Evolutionary conservation across 1,140 invertebrate species (phyloP).

Genomic region (Drosophila triauraria): DNA sequence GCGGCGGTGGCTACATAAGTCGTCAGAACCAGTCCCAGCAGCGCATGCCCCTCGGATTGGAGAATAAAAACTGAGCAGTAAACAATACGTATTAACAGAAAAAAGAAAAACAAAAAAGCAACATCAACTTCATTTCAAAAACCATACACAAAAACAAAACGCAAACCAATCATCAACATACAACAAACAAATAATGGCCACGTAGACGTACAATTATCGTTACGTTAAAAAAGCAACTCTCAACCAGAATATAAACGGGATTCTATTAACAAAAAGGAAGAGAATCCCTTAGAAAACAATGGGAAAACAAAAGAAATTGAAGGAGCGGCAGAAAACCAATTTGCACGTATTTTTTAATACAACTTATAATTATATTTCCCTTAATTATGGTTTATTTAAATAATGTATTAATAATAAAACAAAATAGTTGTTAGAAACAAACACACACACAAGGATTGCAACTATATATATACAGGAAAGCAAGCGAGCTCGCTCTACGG

Average conservation of each 20-base stretch:
- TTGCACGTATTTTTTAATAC: slow-evolving; percentile 67
- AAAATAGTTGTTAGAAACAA: slow-evolving; percentile 69
- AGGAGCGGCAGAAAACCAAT: slow-evolving; percentile 21
- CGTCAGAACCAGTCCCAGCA: slow-evolving; percentile 68
- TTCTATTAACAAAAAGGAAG: slow-evolving; percentile 22
- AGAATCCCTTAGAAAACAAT: slow-evolving; percentile 24
- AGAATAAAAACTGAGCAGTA: slow-evolving; percentile 76
- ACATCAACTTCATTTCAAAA: slow-evolving; percentile 55
- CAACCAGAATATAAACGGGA: slow-evolving; percentile 44
- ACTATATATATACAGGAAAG: slow-evolving; percentile 57
- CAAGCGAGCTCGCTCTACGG: slow-evolving; percentile 55
- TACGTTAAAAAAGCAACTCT: slow-evolving; percentile 55
- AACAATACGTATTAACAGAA: slow-evolving; percentile 65
- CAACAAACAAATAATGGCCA: slow-evolving; percentile 47
- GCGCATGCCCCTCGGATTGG: slow-evolving; percentile 74
- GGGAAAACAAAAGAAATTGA: slow-evolving; percentile 31
- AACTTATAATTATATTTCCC: slow-evolving; percentile 68
- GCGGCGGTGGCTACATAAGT: slow-evolving; percentile 69
- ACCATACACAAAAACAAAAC: slow-evolving; percentile 42
- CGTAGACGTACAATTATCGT: slow-evolving; percentile 70
- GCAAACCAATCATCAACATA: slow-evolving; percentile 44
- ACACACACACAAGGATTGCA: slow-evolving; percentile 29
- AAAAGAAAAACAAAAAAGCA: slow-evolving; percentile 43
- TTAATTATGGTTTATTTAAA: slow-evolving; percentile 74
- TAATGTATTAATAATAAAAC: slow-evolving; percentile 75